Base-by-base conservation (phyloP, 2,113 vertebrate genomes). In the Ochotona curzoniae region DNA sequence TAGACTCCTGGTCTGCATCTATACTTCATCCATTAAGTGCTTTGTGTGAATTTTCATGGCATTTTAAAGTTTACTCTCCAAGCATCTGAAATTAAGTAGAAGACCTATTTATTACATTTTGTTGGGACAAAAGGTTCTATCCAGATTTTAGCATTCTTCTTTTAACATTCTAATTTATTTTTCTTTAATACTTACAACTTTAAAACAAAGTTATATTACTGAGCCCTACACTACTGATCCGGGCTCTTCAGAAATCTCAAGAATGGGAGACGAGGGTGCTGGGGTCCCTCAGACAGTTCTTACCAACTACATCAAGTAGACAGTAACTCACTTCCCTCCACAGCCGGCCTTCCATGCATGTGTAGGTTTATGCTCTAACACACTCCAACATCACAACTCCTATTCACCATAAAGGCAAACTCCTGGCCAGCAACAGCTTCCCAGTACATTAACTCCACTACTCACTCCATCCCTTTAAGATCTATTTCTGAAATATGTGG, bases 1-100 rank as follows among this genome's bases (percentile, higher is more conserved):
- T 69, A 75, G 84, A 90, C 57, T n/a, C n/a, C 61, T 63, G 17
- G 51, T 93, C 93, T 95, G 83, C 69, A 85, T 54, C 35, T 74
- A n/a, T 84, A 32, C 60, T 83, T 93, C 35, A 86, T 54, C 63
- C 74, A 38, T 75, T 57, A 95, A 93, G 66, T 84, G 79, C 57
- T 81, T 49, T 51, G 57, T 32, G 18, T 81, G 20, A 64, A 63
- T n/a, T 79, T 81, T 35, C 61, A 76, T 25, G 79, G 38, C 21
- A 71, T 51, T 92, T 73, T 44, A 83, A 80, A 61, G 71, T 85
- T 61, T 91, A 94, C 83, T 93, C 71, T 89, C 74, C 60, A 93
- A 87, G 80, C 26, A 10, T n/a, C 83, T 74, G 23, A 95, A 78
- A 94, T 94, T 85, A 84, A 28, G 32, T 67, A 85, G 54, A 57